These are phyloP conservation scores for Pseudobourletiella spinata DNA, from an alignment of 1,140 invertebrate genomes.

Conservation along the genomic window DNA sequence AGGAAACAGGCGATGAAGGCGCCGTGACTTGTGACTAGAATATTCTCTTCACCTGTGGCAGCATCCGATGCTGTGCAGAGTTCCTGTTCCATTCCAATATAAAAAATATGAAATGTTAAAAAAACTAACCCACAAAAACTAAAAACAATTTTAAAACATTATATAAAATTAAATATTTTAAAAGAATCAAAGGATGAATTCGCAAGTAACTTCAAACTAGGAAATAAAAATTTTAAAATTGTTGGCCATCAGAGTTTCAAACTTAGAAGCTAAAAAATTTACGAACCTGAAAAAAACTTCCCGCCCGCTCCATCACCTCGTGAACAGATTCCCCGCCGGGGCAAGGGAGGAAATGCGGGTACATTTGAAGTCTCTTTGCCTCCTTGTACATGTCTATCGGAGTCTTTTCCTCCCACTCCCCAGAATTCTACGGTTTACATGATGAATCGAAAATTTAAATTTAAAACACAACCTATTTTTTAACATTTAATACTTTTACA, in stretches of 20 bases:
- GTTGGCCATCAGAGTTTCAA: background rate
- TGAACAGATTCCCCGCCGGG: constrained; percentile 4
- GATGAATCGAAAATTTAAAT: background rate
- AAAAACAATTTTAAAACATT: background rate
- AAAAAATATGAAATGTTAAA: background rate
- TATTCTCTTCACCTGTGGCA: background rate
- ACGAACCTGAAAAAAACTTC: background rate
- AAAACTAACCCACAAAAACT: too few species aligned
- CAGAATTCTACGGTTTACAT: constrained; percentile 5
- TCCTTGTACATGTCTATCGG: constrained; percentile 12
- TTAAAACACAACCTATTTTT: too few species aligned
- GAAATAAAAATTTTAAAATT: background rate
- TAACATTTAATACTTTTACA: too few species aligned
- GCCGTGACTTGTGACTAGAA: constrained; percentile 10
- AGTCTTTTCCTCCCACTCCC: constrained; percentile 14
- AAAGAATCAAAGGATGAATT: background rate
- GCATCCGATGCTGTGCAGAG: constrained; percentile 4
- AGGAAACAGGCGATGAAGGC: constrained; percentile 1
- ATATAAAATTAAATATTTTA: background rate
- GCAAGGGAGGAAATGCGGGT: constrained; percentile 13
- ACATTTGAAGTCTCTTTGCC: background rate
- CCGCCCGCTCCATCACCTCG: background rate
- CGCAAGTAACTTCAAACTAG: too few species aligned
- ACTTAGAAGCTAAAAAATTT: background rate
- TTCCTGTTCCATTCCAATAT: background rate